Conservation (phyloP, 1,140 invertebrate genomes). For the Mya arenaria region DNA sequence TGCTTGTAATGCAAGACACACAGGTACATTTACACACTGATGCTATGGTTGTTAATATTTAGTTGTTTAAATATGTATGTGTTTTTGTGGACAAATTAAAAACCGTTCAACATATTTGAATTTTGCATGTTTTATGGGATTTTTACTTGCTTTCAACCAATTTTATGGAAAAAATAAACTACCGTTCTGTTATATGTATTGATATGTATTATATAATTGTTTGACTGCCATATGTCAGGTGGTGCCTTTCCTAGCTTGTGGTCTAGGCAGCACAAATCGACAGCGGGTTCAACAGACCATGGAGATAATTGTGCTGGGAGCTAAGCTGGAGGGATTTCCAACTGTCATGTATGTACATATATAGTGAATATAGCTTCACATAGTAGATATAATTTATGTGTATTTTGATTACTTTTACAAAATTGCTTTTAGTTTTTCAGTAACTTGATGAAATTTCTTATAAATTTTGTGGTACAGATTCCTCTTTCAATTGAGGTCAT, state of each 20-base stretch:
- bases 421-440: too few species aligned
- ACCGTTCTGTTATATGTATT: not conserved
- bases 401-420: too few species aligned
- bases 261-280: conserved; percentile 54
- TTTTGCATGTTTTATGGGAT: not conserved
- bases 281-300: conserved; percentile 63
- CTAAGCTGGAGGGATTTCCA: conserved; percentile 61
- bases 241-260: conserved; percentile 65
- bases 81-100: not conserved
- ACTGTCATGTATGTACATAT: conserved; percentile 53
- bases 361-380: conserved; percentile 4
- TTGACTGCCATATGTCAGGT: too few species aligned
- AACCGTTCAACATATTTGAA: not conserved
- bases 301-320: conserved; percentile 52
- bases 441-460: too few species aligned
- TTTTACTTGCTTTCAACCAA: not conserved
- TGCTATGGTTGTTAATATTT: not conserved
- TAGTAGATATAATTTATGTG: too few species aligned
- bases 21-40: not conserved
- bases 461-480: too few species aligned
- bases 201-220: conserved; percentile 49
- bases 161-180: not conserved
- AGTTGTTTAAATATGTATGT: not conserved
- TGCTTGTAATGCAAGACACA: conserved; percentile 61
- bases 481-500: too few species aligned